These are phyloP conservation scores for Brachypteracias leptosomus DNA, from an alignment of 2,113 vertebrate species.

Conservation along the genomic window DNA sequence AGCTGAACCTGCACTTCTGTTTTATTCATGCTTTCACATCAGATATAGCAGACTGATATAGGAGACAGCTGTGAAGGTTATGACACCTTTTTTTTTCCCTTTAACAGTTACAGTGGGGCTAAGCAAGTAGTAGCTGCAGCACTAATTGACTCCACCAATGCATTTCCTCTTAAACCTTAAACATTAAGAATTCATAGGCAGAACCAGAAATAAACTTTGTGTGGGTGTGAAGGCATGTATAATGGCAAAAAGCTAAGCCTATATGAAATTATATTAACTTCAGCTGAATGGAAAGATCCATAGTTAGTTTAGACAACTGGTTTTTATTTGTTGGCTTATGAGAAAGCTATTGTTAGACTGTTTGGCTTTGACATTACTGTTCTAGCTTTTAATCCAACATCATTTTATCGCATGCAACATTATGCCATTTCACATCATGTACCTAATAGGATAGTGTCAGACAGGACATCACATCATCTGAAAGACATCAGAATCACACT, in stretches of 20 bases:
- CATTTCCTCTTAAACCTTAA: constrained; percentile 10
- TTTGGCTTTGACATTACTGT: constrained; percentile 26
- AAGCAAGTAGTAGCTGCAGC: neutral
- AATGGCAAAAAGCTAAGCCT: neutral
- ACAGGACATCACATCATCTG: neutral
- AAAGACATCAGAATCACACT: neutral
- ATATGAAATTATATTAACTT: constrained; percentile 1
- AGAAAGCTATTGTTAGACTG: neutral
- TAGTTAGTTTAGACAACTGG: neutral
- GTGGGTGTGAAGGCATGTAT: neutral
- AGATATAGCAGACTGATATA: neutral
- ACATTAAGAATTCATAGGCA: constrained; percentile 31
- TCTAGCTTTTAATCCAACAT: neutral
- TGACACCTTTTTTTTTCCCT: neutral
- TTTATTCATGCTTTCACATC: neutral
- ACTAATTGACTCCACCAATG: constrained; percentile 12
- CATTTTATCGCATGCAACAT: neutral
- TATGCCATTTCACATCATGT: neutral
- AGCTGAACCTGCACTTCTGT: neutral
- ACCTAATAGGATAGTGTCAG: neutral
- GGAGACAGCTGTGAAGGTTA: neutral
- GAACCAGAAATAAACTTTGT: constrained; percentile 31
- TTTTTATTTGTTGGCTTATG: neutral
- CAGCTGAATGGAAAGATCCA: neutral
- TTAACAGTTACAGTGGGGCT: neutral